These are phyloP conservation scores for Brachyhypopomus gauderio DNA, from an alignment of 2,113 vertebrate species.

Conservation along the genomic window DNA sequence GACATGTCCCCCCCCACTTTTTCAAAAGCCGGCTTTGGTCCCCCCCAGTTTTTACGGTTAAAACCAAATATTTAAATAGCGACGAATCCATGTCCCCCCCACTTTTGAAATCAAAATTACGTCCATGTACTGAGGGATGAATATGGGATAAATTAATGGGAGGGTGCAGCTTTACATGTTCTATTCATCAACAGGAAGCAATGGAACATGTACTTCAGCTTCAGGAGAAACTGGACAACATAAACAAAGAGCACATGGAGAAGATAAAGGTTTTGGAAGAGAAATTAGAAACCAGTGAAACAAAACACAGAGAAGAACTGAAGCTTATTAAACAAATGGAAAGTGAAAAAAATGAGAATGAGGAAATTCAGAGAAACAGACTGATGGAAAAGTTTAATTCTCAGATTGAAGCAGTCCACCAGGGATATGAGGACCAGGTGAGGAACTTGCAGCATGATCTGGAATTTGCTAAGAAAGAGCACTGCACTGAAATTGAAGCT, in stretches of 20 bases:
- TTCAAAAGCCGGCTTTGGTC: too few species aligned
- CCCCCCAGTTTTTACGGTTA: too few species aligned
- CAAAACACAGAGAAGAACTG: slow-evolving; percentile 77
- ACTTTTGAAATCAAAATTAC: too few species aligned
- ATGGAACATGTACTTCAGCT: slow-evolving; percentile 68
- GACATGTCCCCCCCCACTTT: too few species aligned
- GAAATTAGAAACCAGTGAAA: slow-evolving; percentile 69
- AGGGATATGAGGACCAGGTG: slow-evolving; percentile 77
- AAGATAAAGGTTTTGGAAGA: slow-evolving; percentile 77
- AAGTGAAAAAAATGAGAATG: slow-evolving; percentile 71
- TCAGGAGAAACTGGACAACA: slow-evolving; percentile 75
- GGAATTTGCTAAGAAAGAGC: slow-evolving; percentile 67
- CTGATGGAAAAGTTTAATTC: slow-evolving; percentile 69
- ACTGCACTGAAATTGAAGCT: slow-evolving; percentile 68
- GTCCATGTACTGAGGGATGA: too few species aligned
- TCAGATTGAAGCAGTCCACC: slow-evolving; percentile 67
- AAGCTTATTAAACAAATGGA: slow-evolving; percentile 71
- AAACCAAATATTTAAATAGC: too few species aligned
- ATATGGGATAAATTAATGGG: too few species aligned
- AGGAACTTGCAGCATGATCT: slow-evolving; percentile 75
- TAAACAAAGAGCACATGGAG: slow-evolving; percentile 68
- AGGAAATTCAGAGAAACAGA: slow-evolving; percentile 61
- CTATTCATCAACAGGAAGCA: slow-evolving; percentile 73
- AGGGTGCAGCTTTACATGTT: neutral
- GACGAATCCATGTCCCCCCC: too few species aligned